Evolutionary conservation across 2,888 invertebrate genomes (phyloP).

Genomic region (Patella ulyssiponensis): DNA sequence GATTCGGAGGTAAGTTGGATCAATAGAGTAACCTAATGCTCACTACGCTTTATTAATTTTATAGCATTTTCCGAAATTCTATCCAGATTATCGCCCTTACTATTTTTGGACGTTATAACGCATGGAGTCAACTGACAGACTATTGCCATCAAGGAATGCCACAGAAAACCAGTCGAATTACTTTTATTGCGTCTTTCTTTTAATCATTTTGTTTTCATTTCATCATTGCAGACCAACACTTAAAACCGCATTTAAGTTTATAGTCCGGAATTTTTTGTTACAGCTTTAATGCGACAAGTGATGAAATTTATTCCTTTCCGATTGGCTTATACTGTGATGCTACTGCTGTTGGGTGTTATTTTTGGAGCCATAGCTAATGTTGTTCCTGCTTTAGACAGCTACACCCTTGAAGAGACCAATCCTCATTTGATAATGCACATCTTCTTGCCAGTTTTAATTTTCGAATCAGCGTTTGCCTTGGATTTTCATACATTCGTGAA

Average conservation of each 20-base stretch:
- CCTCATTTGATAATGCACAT: conserved; percentile 68
- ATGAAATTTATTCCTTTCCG: conserved; percentile 44
- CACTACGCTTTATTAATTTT: too few species aligned
- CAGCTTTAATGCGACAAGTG: conserved; percentile 49
- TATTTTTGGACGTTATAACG: too few species aligned
- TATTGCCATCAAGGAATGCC: too few species aligned
- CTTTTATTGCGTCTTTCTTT: too few species aligned
- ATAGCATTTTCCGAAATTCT: too few species aligned
- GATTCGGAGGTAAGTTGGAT: conserved; percentile 49
- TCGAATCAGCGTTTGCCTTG: conserved; percentile 72
- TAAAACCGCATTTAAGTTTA: not conserved
- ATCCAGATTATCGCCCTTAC: too few species aligned
- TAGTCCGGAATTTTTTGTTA: conserved; percentile 17
- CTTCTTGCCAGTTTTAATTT: conserved; percentile 71
- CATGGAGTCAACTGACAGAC: too few species aligned
- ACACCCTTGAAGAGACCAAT: conserved; percentile 57
- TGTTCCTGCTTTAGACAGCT: conserved; percentile 38
- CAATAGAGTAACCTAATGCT: too few species aligned
- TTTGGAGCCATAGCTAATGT: conserved; percentile 59
- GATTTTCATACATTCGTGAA: conserved; percentile 70
- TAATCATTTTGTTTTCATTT: too few species aligned
- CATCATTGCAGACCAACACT: too few species aligned
- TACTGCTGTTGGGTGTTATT: conserved; percentile 67
- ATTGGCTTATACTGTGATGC: conserved; percentile 70
- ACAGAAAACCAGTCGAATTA: too few species aligned